Evolutionary conservation across 2,888 invertebrate genomes (phyloP).

Genomic region (Drosophila sordidula): DNA sequence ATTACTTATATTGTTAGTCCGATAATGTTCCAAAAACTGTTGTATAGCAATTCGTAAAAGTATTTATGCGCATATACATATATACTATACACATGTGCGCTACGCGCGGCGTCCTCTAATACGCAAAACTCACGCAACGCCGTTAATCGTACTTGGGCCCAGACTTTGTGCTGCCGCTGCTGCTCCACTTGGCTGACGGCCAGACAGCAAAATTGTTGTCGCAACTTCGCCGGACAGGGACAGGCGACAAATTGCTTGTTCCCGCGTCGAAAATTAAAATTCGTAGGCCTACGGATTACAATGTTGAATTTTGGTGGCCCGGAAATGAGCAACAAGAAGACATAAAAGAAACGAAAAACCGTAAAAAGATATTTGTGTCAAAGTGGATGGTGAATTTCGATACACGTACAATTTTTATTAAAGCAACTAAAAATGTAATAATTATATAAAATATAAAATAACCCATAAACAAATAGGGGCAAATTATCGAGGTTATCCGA

Average conservation of each 20-base stretch:
- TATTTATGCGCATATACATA: conserved; percentile 7
- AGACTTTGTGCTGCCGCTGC: conserved; percentile 68
- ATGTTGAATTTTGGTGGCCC: conserved; percentile 17
- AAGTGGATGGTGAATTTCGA: conserved; percentile 39
- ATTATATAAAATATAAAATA: conserved; percentile 23
- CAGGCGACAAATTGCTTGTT: conserved; percentile 65
- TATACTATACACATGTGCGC: conserved; percentile 32
- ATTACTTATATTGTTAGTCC: conserved; percentile 35
- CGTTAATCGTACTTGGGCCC: conserved; percentile 52
- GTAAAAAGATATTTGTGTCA: conserved; percentile 64
- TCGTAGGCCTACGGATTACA: conserved; percentile 79
- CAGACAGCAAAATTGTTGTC: conserved; percentile 33
- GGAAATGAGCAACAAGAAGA: conserved; percentile 37
- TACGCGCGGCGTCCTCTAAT: conserved; percentile 50
- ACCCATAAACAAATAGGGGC: conserved; percentile 20
- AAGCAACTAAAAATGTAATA: conserved; percentile 50
- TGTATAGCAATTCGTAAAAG: conserved; percentile 45
- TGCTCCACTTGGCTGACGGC: conserved; percentile 61
- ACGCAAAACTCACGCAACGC: conserved; percentile 68
- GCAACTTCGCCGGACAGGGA: conserved; percentile 30
- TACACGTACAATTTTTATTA: conserved; percentile 23
- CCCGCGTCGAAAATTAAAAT: conserved; percentile 79
- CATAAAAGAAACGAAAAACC: conserved; percentile 51
- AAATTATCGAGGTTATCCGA: conserved; percentile 12
- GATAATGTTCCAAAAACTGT: conserved; percentile 41